Base-by-base conservation (phyloP, 2,888 invertebrate species). In the Hecatera dysodea region DNA sequence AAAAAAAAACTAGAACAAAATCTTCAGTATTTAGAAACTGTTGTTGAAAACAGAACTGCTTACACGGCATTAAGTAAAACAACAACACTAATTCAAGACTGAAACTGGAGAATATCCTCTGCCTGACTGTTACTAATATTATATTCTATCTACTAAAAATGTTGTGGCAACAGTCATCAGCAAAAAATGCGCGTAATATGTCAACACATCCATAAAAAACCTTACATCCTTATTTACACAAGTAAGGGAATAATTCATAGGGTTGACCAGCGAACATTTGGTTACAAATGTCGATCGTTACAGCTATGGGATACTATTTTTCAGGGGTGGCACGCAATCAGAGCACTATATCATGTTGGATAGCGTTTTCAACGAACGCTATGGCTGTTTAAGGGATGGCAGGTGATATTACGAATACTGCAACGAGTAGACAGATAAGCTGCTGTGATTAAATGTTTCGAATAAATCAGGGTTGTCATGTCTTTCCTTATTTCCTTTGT, bases 351-450 rank as follows among this genome's bases (percentile, higher is more conserved):
- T 90, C 90, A 89, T 68, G 65, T 7, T 63, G 73, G 71, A 85
- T 86, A 84, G 83, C 82, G 80, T 85, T 90, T 87, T 87, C 84
- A 86, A 80, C 88, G 78, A 75, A 87, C 84, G 82, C 80, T 71
- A 83, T 78, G 81, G 71, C 84, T 83, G 78, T 85, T 84, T 80
- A 82, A 78, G 69, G 75, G 79, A 76, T 81, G 90, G 89, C 87
- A 88, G 85, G 85, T 87, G 68, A 81, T 88, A 89, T 87, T 86
- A 85, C 86, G 82, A 86, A 88, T 86, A 86, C 82, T 83, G 81
- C 85, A 86, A 85, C 78, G 75, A 81, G 88, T 87, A 84, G 83
- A 76, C 81, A 73, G 87, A 88, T 88, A 84, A 85, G 77, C 85
- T 81, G 52, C 53, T 80, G 83, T 88, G 89, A 89, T 89, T 88